Conservation (phyloP, 2,888 invertebrate genomes). For the Mesorhabditis spiculigera region DNA sequence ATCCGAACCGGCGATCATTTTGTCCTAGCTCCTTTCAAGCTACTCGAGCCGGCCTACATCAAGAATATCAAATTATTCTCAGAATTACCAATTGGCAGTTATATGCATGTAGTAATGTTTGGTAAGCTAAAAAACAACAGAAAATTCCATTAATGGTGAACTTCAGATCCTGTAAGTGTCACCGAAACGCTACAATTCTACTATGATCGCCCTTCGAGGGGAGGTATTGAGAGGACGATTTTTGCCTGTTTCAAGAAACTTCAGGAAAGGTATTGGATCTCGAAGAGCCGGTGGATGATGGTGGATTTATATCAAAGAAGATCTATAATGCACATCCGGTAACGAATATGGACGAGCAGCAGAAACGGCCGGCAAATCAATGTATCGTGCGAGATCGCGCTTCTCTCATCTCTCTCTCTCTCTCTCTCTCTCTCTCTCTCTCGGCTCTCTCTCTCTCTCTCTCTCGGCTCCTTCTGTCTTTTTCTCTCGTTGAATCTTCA, state of each 20-base stretch:
- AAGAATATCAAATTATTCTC: slow-evolving; percentile 38
- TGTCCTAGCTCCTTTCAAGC: slow-evolving; percentile 40
- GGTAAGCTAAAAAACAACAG: slow-evolving; percentile 20
- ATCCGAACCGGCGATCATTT: slow-evolving; percentile 47
- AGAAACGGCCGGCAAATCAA: slow-evolving; percentile 32
- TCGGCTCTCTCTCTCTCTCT: no score
- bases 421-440: no score
- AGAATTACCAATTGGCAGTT: slow-evolving; percentile 41
- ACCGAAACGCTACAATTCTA: slow-evolving; percentile 47
- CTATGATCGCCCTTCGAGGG: slow-evolving; percentile 39
- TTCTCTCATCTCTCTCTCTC: background rate
- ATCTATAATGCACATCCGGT: slow-evolving; percentile 38
- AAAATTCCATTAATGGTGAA: background rate
- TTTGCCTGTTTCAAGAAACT: background rate
- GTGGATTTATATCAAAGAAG: slow-evolving; percentile 46
- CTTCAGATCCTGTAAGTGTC: slow-evolving; percentile 36
- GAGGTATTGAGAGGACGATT: background rate
- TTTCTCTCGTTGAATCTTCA: no score
- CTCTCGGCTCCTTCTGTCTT: no score
- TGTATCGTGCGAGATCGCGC: slow-evolving; percentile 18
- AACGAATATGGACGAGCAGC: slow-evolving; percentile 35
- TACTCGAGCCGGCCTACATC: slow-evolving; percentile 44
- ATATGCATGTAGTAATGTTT: slow-evolving; percentile 44
- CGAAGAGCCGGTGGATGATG: slow-evolving; percentile 46
- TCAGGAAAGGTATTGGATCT: slow-evolving; percentile 37